Conservation (phyloP, 2,797 vertebrate species). For the Cygnus olor region DNA sequence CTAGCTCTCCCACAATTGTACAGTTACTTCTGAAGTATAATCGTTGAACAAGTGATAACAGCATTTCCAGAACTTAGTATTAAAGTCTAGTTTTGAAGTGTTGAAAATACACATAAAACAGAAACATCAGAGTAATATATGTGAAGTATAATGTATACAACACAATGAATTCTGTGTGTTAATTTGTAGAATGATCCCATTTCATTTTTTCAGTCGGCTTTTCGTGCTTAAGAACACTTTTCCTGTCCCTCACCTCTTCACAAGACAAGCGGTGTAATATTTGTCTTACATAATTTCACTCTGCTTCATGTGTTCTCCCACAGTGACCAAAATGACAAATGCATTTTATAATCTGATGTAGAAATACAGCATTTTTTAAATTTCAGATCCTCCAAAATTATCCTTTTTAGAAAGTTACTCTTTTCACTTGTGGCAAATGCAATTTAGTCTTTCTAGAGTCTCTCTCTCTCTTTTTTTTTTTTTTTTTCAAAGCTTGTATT, state of each 20-base stretch:
- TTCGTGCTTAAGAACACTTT: neutral
- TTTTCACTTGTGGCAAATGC: neutral
- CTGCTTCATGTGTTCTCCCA: neutral
- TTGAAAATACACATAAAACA: neutral
- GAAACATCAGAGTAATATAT: neutral
- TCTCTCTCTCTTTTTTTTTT: neutral
- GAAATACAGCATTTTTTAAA: neutral
- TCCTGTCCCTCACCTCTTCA: accelerated
- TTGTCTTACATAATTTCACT: neutral
- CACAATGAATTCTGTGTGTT: neutral
- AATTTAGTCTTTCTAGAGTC: neutral
- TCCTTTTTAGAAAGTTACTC: neutral
- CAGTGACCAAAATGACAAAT: neutral
- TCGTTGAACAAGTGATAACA: neutral
- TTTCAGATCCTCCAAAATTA: neutral
- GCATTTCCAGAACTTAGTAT: neutral
- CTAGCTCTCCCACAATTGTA: neutral
- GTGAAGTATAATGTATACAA: neutral
- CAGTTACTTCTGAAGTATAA: neutral
- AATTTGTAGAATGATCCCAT: neutral
- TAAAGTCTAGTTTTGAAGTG: neutral
- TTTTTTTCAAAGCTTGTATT: neutral
- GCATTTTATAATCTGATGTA: neutral
- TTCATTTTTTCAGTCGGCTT: neutral
- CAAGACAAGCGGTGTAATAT: neutral